Conservation (phyloP, 1,140 invertebrate species). For the Euschistus heros region DNA sequence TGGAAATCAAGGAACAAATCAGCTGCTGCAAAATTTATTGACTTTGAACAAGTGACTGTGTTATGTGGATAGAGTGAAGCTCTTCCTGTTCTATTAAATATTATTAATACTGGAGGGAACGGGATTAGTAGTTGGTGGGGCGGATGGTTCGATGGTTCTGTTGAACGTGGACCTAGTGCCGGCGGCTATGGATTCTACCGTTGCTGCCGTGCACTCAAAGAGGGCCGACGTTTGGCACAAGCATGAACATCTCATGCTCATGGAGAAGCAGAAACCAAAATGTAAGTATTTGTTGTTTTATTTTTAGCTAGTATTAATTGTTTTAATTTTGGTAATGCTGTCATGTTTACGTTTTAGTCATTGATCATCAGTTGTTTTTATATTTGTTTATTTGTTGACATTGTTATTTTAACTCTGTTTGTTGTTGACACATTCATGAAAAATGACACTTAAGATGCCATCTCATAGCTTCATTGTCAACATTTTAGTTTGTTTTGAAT, state of each 20-base stretch:
- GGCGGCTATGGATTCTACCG: constrained; percentile 32
- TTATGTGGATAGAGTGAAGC: constrained; percentile 21
- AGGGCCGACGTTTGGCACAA: constrained; percentile 44
- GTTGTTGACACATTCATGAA: no score
- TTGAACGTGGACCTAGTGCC: constrained; percentile 31
- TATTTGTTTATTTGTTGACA: no score
- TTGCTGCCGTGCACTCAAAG: constrained; percentile 30
- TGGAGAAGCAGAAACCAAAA: constrained; percentile 60
- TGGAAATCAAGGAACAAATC: background rate
- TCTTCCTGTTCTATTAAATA: constrained; percentile 14
- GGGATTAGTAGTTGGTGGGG: constrained; percentile 26
- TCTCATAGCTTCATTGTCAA: no score
- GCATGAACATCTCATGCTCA: constrained; percentile 58
- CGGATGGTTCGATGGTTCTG: constrained; percentile 33
- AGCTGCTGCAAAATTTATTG: background rate
- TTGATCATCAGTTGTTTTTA: no score
- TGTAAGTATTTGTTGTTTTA: constrained; percentile 40
- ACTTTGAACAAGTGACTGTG: constrained; percentile 9
- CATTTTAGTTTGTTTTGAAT: no score
- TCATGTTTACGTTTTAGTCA: no score
- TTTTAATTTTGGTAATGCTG: no score
- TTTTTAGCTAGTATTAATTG: background rate
- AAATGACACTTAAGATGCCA: no score
- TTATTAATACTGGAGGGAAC: constrained; percentile 30
- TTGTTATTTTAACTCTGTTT: no score